Evolutionary conservation across 2,797 vertebrate species (phyloP).

Genomic region (Falco berigora): DNA sequence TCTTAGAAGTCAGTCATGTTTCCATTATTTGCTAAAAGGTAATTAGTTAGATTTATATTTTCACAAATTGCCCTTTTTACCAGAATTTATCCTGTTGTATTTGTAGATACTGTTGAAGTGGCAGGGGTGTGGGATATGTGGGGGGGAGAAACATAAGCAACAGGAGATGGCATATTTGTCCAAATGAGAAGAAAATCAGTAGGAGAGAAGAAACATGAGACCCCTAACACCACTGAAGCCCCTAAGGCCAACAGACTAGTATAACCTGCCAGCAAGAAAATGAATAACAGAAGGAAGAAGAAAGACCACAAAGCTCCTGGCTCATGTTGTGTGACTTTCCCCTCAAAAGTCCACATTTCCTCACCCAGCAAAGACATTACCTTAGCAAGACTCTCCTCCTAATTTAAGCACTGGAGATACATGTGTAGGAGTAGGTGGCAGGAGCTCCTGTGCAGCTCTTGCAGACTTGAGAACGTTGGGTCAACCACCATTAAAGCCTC

Average conservation of each 20-base stretch:
- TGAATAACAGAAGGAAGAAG: neutral
- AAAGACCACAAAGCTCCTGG: neutral
- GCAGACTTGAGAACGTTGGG: neutral
- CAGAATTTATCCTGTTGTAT: neutral
- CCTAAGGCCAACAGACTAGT: neutral
- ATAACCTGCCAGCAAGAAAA: neutral
- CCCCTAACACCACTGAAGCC: neutral
- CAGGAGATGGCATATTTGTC: neutral
- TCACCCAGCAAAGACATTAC: neutral
- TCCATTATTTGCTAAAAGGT: neutral
- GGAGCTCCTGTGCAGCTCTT: neutral
- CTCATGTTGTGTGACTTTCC: neutral
- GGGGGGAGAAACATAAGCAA: neutral
- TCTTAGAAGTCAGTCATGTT: neutral
- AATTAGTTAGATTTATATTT: neutral
- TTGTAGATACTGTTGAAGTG: neutral
- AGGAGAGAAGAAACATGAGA: neutral
- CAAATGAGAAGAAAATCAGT: neutral
- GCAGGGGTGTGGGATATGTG: too few relatives aligned
- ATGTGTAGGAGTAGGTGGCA: accelerated
- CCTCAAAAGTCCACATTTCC: neutral
- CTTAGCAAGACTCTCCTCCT: neutral
- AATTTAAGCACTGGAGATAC: neutral
- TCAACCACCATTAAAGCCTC: neutral
- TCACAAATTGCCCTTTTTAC: neutral